Evolutionary conservation across 2,113 vertebrate genomes (phyloP).

Genomic region (Sinocyclocheilus rhinocerous): DNA sequence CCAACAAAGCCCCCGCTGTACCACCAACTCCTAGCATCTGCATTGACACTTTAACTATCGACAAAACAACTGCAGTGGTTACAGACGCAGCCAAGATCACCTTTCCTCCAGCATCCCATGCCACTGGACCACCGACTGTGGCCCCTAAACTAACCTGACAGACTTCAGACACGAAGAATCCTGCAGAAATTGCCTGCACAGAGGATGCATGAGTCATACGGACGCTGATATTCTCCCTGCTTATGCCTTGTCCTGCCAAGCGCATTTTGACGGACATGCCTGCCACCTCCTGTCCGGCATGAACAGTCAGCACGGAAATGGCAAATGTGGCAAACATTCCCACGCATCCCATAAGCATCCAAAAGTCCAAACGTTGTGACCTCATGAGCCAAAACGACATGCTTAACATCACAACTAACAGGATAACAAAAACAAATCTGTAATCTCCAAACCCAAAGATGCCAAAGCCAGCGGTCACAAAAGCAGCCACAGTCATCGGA

Average conservation of each 20-base stretch:
- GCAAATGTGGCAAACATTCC: conserved; percentile 70
- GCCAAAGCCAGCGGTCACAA: conserved; percentile 67
- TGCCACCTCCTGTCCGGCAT: conserved; percentile 65
- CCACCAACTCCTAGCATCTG: conserved; percentile 63
- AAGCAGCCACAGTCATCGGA: conserved; percentile 67
- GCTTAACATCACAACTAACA: conserved; percentile 60
- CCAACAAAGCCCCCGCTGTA: conserved; percentile 66
- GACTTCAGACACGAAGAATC: conserved; percentile 67
- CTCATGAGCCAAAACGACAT: conserved; percentile 63
- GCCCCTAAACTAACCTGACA: conserved; percentile 71
- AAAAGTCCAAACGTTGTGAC: conserved; percentile 66
- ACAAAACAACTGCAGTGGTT: conserved; percentile 55
- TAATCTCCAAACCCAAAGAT: conserved; percentile 68
- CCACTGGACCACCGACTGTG: conserved; percentile 63
- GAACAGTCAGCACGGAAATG: conserved; percentile 70
- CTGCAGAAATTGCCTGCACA: conserved; percentile 66
- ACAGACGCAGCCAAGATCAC: conserved; percentile 64
- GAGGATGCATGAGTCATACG: conserved; percentile 61
- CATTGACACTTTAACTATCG: conserved; percentile 42
- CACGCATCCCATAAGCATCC: conserved; percentile 72
- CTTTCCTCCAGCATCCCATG: conserved; percentile 55
- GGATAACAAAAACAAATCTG: conserved; percentile 63
- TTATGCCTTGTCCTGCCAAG: conserved; percentile 32
- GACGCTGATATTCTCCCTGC: conserved; percentile 50
- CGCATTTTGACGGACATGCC: conserved; percentile 54